Evolutionary conservation across 2,797 vertebrate species (phyloP).

Genomic region (Chloroceryle inda): DNA sequence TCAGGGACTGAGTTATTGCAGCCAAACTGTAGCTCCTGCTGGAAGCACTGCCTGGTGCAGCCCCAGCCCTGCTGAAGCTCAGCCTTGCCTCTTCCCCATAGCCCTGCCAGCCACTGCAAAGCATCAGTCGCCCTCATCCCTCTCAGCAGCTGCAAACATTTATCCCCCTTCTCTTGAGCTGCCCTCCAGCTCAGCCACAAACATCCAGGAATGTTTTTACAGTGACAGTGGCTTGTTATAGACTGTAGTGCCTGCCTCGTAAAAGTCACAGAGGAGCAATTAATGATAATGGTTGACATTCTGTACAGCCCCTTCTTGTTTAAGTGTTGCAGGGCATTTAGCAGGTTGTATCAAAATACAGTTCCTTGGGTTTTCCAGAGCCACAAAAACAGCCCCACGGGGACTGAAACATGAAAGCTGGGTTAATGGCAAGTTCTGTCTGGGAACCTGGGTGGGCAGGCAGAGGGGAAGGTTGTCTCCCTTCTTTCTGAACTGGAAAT

Average conservation of each 20-base stretch:
- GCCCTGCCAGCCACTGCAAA: not conserved
- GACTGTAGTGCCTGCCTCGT: conserved; percentile 17
- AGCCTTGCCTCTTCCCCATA: not conserved
- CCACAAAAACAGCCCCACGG: not conserved
- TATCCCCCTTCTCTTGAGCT: not conserved
- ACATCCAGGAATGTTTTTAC: not conserved
- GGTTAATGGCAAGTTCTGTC: not conserved
- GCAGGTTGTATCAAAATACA: not conserved
- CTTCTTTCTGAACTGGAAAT: not conserved
- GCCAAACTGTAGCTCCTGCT: not conserved
- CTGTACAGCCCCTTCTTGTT: not conserved
- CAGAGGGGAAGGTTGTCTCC: not conserved
- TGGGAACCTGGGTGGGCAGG: not conserved
- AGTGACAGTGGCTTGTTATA: conserved; percentile 12
- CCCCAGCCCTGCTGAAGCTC: not conserved
- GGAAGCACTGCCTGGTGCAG: not conserved
- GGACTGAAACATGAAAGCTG: not conserved
- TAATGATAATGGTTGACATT: not conserved
- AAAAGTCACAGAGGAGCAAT: conserved; percentile 2
- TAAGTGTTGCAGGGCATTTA: not conserved
- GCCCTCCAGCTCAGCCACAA: not conserved
- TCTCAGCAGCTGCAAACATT: not conserved
- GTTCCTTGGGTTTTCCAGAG: not conserved
- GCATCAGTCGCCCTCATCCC: not conserved
- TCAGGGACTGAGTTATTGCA: not conserved